These are phyloP conservation scores for Phalanger gymnotis DNA, from an alignment of 2,797 vertebrate genomes.

Conservation along the genomic window DNA sequence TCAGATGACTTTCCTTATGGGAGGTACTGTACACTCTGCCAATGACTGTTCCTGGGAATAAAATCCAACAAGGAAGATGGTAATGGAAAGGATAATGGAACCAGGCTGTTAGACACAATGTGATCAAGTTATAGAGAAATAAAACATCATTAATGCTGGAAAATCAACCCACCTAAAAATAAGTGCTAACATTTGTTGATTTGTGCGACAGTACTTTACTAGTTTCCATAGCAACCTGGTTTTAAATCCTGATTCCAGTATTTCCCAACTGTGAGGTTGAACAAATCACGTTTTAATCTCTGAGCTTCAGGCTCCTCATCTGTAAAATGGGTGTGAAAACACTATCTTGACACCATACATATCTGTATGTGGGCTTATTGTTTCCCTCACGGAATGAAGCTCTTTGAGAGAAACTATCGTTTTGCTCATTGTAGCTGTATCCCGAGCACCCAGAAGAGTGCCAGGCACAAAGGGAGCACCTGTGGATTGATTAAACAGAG, in stretches of 20 bases:
- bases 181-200: neutral
- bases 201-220: neutral
- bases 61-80: neutral
- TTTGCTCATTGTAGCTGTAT: neutral
- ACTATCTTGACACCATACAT: neutral
- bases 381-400: neutral
- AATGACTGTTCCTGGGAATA: neutral
- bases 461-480: neutral
- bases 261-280: neutral
- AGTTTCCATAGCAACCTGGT: neutral
- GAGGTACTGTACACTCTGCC: neutral
- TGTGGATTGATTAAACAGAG: neutral
- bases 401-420: neutral
- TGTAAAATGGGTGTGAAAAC: neutral
- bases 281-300: neutral
- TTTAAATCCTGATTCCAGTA: neutral
- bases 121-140: neutral
- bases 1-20: neutral
- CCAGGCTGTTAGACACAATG: neutral
- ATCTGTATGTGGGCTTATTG: neutral
- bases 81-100: neutral
- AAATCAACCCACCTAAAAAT: neutral
- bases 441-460: neutral
- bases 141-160: neutral
- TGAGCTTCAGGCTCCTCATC: neutral